Evolutionary conservation across 1,140 invertebrate genomes (phyloP).

Genomic region (Acromyrmex heyeri): DNA sequence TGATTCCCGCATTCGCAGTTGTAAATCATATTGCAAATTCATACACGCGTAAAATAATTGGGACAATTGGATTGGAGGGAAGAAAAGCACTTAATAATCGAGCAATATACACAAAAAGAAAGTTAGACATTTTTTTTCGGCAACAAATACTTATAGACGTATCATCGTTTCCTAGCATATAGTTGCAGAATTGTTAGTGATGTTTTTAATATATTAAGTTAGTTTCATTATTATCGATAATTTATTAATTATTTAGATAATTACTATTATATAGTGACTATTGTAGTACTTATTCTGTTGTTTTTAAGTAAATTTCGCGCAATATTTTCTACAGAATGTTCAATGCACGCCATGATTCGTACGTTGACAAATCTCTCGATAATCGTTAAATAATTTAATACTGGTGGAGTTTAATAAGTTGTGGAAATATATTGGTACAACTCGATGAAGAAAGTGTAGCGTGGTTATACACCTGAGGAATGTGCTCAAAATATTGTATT

Average conservation of each 20-base stretch:
- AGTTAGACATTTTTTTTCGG: slow-evolving; percentile 33
- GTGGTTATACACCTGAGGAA: slow-evolving; percentile 86
- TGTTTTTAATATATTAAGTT: slow-evolving; percentile 47
- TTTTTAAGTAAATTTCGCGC: slow-evolving; percentile 51
- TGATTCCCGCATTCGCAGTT: slow-evolving; percentile 46
- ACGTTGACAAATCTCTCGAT: slow-evolving; percentile 48
- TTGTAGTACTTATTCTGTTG: slow-evolving; percentile 29
- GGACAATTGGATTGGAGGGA: slow-evolving; percentile 21
- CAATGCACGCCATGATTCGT: slow-evolving; percentile 52
- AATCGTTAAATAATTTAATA: slow-evolving; percentile 48
- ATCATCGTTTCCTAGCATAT: slow-evolving; percentile 43
- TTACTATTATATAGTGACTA: slow-evolving; percentile 21
- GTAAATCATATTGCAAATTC: slow-evolving; percentile 50
- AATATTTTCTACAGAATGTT: slow-evolving; percentile 57
- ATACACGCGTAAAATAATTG: slow-evolving; percentile 29
- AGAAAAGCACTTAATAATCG: slow-evolving; percentile 41
- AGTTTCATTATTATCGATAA: slow-evolving; percentile 57
- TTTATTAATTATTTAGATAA: slow-evolving; percentile 55
- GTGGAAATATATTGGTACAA: slow-evolving; percentile 83
- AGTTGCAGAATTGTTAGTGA: slow-evolving; percentile 32
- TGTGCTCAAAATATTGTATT: slow-evolving; percentile 86
- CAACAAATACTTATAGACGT: slow-evolving; percentile 42
- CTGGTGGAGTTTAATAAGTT: slow-evolving; percentile 58
- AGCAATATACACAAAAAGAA: slow-evolving; percentile 27
- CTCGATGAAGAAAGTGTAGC: slow-evolving; percentile 85